Evolutionary conservation across 2,113 vertebrate species (phyloP).

Genomic region (Suricata suricatta): DNA sequence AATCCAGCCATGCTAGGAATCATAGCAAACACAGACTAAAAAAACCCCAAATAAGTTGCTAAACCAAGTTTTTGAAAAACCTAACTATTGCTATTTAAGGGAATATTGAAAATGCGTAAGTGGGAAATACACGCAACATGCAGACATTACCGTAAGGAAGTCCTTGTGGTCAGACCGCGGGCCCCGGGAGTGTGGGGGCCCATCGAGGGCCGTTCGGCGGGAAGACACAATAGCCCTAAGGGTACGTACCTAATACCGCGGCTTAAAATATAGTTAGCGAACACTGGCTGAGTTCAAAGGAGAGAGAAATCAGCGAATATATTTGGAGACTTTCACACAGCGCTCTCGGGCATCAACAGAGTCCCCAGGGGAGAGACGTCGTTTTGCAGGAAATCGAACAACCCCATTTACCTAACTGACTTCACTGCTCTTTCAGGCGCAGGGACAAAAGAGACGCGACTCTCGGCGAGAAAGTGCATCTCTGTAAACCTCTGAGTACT

Average conservation of each 20-base stretch:
- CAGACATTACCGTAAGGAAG: not conserved
- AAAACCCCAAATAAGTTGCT: not conserved
- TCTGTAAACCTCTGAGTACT: not conserved
- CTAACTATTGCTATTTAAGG: not conserved
- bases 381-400: not conserved
- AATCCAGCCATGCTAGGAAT: fast-evolving
- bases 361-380: too few species aligned
- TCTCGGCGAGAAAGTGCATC: not conserved
- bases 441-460: not conserved
- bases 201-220: fast-evolving
- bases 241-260: fast-evolving
- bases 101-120: fast-evolving
- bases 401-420: not conserved
- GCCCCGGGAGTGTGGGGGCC: not conserved
- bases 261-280: not conserved
- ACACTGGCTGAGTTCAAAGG: not conserved
- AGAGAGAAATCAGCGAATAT: not conserved
- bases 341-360: not conserved
- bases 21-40: not conserved
- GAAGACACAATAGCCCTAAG: too few species aligned
- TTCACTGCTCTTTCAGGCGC: not conserved
- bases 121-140: not conserved
- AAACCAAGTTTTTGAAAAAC: not conserved
- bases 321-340: not conserved
- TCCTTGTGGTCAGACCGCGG: fast-evolving